Base-by-base conservation (phyloP, 2,888 invertebrate genomes). In the Lasiommata megera region DNA sequence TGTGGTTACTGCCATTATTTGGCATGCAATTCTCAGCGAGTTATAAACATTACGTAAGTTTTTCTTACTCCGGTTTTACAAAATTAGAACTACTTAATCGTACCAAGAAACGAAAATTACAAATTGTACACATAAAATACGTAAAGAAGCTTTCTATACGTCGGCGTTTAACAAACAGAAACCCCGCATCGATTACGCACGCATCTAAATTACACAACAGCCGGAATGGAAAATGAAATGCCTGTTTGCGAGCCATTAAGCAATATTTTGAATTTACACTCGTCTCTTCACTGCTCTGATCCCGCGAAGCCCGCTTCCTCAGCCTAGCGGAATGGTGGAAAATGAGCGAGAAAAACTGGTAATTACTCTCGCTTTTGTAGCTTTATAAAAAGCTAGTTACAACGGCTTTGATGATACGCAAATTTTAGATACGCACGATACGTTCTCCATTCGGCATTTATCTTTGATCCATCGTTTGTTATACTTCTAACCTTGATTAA, bases 141-240 rank as follows among this genome's bases (percentile, higher is more conserved):
- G 6, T 41, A 53, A 54, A 55, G 54, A 61, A 50, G 36, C 36
- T 62, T 64, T 62, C 67, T 64, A 73, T 72, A 77, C 77, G 77
- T 74, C 69, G 67, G 66, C 61, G 70, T 70, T 74, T 67, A 69
- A 67, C 80, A 82, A 82, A 86, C 82, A 86, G 85, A 31, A 82
- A 80, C 79, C 75, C 76, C 70, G 69, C 77, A 72, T 78, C 80
- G 79, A 80, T 82, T 82, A 80, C 80, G 79, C 79, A 77, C 79
- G 73, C 79, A 76, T 71, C 72, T 80, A 86, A 88, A 89, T 88
- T 85, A 84, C 86, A 80, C 69, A 83, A 79, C 82, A 84, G 82
- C 86, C 84, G 83, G 80, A 82, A 87, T 83, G 88, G 89, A 90
- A 90, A 90, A 90, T 90, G 88, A 89, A 89, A 90, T 86, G 86